Base-by-base conservation (phyloP, 2,797 vertebrate genomes). In the Danio tinwini region DNA sequence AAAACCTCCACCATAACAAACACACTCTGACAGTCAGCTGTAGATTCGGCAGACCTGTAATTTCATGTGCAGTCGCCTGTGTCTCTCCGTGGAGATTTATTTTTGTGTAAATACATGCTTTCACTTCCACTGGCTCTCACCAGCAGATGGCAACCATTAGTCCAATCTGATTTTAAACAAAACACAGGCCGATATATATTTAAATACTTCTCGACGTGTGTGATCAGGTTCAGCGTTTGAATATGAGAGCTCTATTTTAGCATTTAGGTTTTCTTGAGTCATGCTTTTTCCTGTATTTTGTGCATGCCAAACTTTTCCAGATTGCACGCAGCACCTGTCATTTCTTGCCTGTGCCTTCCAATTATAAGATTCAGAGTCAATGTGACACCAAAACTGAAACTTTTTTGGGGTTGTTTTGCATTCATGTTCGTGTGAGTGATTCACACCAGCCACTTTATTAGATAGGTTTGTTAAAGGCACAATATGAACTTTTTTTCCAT, bases 141-240 rank as follows among this genome's bases (percentile, higher is more conserved):
- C 88, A 87, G 83, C 85, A 89, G 86, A 87, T 89, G 88, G 86
- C 84, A 87, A 89, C 84, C 86, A 88, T 87, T 82, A 85, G 86
- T 84, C 82, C 83, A 29, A 83, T 86, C 85, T 81, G 65, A 81
- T 76, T 84, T 86, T 68, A 86, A 85, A 87, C 84, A 83, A 87
- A 88, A 86, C 82, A 74, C 69, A 80, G 65, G 77, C 79, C 76
- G 77, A 84, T 85, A 85, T 85, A 85, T 78, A 79, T 83, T 13
- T 68, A 53, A 29, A 29, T 29, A 29, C 29, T 29, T 83, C 84
- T 88, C 80, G 79, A 83, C 78, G 79, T 85, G 87, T 85, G 84
- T 56, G 81, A 85, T 84, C 82, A 50, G 83, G 74, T 75, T 86
- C 81, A 77, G 56, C 65, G 29, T 17, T 80, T 81, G 69, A 84